Conservation (phyloP, 1,140 invertebrate species). For the Trachymyrmex septentrionalis region DNA sequence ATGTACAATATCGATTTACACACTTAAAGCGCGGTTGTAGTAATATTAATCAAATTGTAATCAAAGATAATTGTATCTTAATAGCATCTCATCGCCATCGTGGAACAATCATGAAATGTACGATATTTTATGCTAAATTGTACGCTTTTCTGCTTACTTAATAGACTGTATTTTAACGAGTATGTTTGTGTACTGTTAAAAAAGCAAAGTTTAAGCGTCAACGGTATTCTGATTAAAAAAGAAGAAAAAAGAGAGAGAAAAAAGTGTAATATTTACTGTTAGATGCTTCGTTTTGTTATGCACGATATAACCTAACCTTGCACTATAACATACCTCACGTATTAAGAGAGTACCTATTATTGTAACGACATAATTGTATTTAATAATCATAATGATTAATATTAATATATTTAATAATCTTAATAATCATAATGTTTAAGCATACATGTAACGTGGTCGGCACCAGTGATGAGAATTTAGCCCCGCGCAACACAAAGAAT, state of each 20-base stretch:
- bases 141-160: not conserved
- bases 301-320: not conserved
- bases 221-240: slow-evolving; percentile 38
- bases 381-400: slow-evolving; percentile 3
- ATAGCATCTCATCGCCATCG: not conserved
- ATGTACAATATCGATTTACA: too few species aligned
- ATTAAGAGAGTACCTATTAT: slow-evolving; percentile 35
- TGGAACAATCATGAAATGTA: not conserved
- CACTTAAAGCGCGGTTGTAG: too few species aligned
- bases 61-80: not conserved
- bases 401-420: not conserved
- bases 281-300: slow-evolving; percentile 58
- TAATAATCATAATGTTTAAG: slow-evolving; percentile 29
- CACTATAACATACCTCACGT: slow-evolving; percentile 41
- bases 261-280: slow-evolving; percentile 65
- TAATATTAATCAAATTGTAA: not conserved
- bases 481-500: too few species aligned
- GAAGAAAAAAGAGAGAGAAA: slow-evolving; percentile 24
- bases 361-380: slow-evolving; percentile 67
- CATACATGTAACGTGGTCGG: slow-evolving; percentile 15
- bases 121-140: not conserved
- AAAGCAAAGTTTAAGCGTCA: slow-evolving; percentile 48
- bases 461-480: too few species aligned
- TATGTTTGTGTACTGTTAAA: slow-evolving; percentile 40
- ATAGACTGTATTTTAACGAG: not conserved